phyloP scores from a whole-genome alignment of 2,888 invertebrate species.

The Eupithecia inturbata region DNA sequence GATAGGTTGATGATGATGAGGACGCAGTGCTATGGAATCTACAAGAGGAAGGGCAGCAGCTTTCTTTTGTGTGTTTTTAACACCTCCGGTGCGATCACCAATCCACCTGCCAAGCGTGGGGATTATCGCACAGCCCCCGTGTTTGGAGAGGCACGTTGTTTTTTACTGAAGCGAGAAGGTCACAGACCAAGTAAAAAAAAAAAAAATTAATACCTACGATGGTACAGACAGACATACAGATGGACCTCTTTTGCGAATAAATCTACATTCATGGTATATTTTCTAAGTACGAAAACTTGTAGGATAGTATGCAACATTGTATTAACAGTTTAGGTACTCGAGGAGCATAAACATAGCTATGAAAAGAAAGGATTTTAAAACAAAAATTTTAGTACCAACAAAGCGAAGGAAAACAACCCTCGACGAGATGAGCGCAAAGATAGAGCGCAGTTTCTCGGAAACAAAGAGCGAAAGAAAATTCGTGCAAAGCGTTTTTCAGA shows the following conservation, averaged over 20 bases:
- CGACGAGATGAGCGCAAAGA: constrained; percentile 13
- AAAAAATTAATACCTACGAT: neutral
- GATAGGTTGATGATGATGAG: too few species aligned
- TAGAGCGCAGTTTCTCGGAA: constrained; percentile 30
- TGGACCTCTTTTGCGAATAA: neutral
- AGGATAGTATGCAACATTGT: neutral
- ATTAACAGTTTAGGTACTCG: neutral
- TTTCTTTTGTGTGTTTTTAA: too few species aligned
- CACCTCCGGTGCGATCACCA: too few species aligned
- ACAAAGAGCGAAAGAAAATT: constrained; percentile 30
- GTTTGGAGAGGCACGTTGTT: too few species aligned
- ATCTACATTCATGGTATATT: too few species aligned
- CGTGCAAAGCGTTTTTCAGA: constrained; percentile 35
- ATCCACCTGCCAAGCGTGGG: too few species aligned
- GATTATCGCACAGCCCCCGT: too few species aligned
- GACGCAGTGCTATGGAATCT: too few species aligned
- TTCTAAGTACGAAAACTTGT: neutral
- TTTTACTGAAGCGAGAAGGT: too few species aligned
- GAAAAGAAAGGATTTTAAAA: constrained; percentile 15
- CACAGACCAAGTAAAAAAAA: neutral
- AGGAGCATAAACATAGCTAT: constrained; percentile 7
- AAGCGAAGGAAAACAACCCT: constrained; percentile 25
- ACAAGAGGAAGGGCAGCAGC: too few species aligned
- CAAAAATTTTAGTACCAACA: neutral
- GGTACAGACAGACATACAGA: neutral